A percentile compares a stretch with the other conserved stretches of the same genome.
Conservation (phyloP, 2,888 invertebrate species). For the Panzeria rudis region DNA sequence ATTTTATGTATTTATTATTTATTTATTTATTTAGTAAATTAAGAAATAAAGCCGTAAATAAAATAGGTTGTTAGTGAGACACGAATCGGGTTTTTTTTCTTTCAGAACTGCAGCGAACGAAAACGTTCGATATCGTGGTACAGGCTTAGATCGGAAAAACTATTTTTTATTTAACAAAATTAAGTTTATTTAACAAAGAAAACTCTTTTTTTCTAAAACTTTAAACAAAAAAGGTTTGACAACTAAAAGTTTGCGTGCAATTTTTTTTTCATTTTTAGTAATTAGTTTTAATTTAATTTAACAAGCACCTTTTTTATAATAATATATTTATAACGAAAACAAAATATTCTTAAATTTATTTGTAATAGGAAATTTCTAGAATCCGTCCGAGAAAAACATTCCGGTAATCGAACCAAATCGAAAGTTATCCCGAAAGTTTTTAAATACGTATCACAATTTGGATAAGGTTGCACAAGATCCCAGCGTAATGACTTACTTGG, state of each 20-base stretch:
- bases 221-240: slow-evolving; percentile 44
- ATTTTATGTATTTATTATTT: too few relatives aligned
- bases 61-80: too few relatives aligned
- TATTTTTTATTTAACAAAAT: slow-evolving; percentile 21
- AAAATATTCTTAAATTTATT: slow-evolving; percentile 46
- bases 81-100: too few relatives aligned
- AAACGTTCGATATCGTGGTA: too few relatives aligned
- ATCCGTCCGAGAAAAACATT: neutral
- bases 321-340: slow-evolving; percentile 61
- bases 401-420: too few relatives aligned
- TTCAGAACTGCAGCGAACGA: too few relatives aligned
- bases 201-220: slow-evolving; percentile 1
- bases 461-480: too few relatives aligned
- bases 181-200: slow-evolving; percentile 9
- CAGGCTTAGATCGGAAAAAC: too few relatives aligned
- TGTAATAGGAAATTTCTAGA: slow-evolving; percentile 11
- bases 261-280: slow-evolving; percentile 61
- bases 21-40: too few relatives aligned
- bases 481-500: too few relatives aligned
- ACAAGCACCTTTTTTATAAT: slow-evolving; percentile 60
- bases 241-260: slow-evolving; percentile 69
- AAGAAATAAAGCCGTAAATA: too few relatives aligned
- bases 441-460: neutral
- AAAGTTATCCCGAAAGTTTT: too few relatives aligned
- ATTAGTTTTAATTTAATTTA: slow-evolving; percentile 71